Base-by-base conservation (phyloP, 2,888 invertebrate genomes). In the Kuschelorhynchus macadamiae region DNA sequence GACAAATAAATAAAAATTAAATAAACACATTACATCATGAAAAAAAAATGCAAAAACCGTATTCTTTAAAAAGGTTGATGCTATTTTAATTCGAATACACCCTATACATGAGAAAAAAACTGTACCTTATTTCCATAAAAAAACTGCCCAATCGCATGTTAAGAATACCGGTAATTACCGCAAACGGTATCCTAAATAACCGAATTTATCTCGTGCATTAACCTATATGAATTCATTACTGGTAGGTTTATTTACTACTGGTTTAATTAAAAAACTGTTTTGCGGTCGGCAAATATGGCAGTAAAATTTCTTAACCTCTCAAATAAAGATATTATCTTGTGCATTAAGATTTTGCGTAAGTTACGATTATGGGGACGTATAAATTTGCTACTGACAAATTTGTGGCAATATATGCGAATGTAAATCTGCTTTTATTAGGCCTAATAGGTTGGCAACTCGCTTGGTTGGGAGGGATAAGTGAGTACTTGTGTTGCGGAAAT, bases 241-340 rank as follows among this genome's bases (percentile, higher is more conserved):
- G 59, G 33, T 17, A 12, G 30, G 41, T n/a, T n/a, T 20, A 55
- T 55, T 56, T 44, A 56, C 56, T 44, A 18, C 18, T 9, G 32
- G 33, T 33, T 59, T 59, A 59, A 59, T 59, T 59, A 59, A 59
- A 49, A 59, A 59, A 49, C 49, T 18, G 59, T 60, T 60, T 39
- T 39, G 47, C 16, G 20, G 49, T 8, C 14, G 1, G 18, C 39
- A n/a, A 36, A 36, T 52, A 52, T 20, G 49, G 39, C 18, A 25
- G 49, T 59, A 49, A 59, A 59, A 21, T 53, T 21, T 53, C 53
- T 53, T 53, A 41, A 59, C 39, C 17, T 47, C 36, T 47, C 25
- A 49, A 59, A 49, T 59, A 39, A 47, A 59, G 59, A 59, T 59
- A 49, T 59, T 39, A 59, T 59, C 59, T 21, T 33, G 5, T 30